Evolutionary conservation across 2,888 invertebrate species (phyloP).

Genomic region (Brachypalpus laphriformis): DNA sequence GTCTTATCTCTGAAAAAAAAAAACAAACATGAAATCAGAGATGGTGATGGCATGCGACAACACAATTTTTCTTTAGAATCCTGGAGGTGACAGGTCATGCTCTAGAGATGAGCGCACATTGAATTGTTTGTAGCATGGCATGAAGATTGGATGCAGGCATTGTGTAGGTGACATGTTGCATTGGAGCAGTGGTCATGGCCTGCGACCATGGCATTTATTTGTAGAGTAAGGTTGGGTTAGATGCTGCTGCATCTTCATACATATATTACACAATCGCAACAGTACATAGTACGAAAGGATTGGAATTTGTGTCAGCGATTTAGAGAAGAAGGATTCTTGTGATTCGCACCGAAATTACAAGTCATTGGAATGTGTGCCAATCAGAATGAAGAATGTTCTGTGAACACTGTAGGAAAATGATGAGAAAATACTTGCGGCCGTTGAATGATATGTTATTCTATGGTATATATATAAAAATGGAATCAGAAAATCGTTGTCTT

Average conservation of each 20-base stretch:
- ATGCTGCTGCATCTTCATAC: background rate
- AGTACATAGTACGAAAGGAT: background rate
- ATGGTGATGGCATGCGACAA: background rate
- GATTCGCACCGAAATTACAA: background rate
- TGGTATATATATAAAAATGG: too few relatives aligned
- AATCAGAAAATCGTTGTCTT: too few relatives aligned
- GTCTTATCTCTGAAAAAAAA: slow-evolving; percentile 78
- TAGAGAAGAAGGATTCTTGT: background rate
- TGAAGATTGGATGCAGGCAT: background rate
- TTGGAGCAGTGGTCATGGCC: slow-evolving; percentile 22
- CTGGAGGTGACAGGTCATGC: slow-evolving; percentile 23
- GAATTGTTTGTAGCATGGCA: background rate
- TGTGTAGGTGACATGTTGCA: background rate
- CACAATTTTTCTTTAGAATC: background rate
- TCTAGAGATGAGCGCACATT: background rate
- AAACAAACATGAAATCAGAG: background rate
- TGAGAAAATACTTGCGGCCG: too few relatives aligned
- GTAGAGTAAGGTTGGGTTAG: background rate
- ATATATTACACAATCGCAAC: slow-evolving; percentile 3
- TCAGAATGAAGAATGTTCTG: background rate
- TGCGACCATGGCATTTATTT: slow-evolving; percentile 34
- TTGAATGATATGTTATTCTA: too few relatives aligned
- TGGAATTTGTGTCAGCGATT: background rate
- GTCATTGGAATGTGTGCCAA: background rate
- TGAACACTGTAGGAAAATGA: background rate